Conservation (phyloP, 2,113 vertebrate species). For the Pterocles orientalis region DNA sequence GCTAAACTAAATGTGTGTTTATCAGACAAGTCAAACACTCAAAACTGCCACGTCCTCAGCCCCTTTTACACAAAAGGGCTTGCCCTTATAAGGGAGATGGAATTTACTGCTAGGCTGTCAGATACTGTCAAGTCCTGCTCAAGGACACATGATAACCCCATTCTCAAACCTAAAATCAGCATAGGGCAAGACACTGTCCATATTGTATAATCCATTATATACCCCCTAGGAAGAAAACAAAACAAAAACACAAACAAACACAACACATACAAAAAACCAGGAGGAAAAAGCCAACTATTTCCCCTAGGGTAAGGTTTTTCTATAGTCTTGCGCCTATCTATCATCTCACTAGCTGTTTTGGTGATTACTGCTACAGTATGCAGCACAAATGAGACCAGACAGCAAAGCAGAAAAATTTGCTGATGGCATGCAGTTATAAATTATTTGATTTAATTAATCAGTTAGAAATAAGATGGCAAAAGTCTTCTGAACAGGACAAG, state of each 20-base stretch:
- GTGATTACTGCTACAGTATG: neutral
- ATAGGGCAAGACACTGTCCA: neutral
- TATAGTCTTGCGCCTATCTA: neutral
- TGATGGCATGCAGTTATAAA: neutral
- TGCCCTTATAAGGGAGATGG: neutral
- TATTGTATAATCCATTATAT: neutral
- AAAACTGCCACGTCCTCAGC: neutral
- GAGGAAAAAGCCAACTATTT: neutral
- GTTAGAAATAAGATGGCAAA: neutral
- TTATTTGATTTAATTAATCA: neutral
- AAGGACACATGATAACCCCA: neutral
- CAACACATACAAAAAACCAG: neutral
- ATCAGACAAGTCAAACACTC: neutral
- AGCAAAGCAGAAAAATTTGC: neutral
- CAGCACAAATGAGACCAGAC: neutral
- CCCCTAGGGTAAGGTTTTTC: neutral
- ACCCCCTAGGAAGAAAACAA: neutral
- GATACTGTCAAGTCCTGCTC: neutral
- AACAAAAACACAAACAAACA: neutral
- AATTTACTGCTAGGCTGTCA: neutral
- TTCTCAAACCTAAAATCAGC: neutral
- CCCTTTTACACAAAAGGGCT: neutral
- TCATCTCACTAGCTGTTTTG: neutral
- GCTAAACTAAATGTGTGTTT: neutral
- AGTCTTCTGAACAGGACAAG: neutral